Conservation (phyloP, 2,797 vertebrate species). For the Halcyon smyrnensis region DNA sequence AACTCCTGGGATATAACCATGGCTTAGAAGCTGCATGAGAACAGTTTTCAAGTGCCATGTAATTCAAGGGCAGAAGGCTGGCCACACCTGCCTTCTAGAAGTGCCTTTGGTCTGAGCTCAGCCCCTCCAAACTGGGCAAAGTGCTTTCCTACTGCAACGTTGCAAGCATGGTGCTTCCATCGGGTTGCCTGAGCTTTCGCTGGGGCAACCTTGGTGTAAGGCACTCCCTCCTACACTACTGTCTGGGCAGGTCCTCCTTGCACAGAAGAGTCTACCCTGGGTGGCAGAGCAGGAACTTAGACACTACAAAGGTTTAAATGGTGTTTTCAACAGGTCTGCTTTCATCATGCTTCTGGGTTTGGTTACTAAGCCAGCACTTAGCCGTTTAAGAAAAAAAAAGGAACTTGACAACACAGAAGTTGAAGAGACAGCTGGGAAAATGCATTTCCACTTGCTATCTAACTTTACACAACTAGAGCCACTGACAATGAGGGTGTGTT, state of each 20-base stretch:
- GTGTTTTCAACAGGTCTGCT: too few relatives aligned
- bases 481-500: not conserved
- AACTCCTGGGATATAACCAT: not conserved
- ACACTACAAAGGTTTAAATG: too few relatives aligned
- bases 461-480: not conserved
- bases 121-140: not conserved
- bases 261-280: accelerated
- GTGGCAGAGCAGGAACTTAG: not conserved
- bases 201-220: too few relatives aligned
- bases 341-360: too few relatives aligned
- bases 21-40: not conserved
- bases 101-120: not conserved
- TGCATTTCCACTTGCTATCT: not conserved
- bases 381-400: not conserved
- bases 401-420: not conserved
- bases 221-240: not conserved
- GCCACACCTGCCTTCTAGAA: not conserved
- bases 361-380: not conserved
- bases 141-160: not conserved
- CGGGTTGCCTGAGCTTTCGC: not conserved
- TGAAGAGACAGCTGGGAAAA: not conserved
- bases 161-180: not conserved
- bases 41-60: not conserved
- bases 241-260: not conserved
- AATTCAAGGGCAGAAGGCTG: not conserved